Evolutionary conservation across 2,797 vertebrate genomes (phyloP).

Genomic region (Melanogrammus aeglefinus): DNA sequence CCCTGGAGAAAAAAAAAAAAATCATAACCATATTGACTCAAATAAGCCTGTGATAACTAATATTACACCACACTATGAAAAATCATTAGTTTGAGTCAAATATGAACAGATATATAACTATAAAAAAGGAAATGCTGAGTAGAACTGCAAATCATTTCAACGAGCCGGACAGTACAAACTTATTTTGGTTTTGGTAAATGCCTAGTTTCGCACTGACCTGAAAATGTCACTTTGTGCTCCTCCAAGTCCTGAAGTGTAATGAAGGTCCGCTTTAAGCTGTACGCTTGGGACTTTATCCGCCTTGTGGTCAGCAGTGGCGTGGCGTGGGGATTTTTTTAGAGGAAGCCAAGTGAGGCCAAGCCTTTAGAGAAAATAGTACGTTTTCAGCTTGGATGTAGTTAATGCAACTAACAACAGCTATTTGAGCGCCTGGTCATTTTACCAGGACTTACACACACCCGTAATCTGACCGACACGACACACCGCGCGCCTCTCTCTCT

Average conservation of each 20-base stretch:
- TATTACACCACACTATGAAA: slow-evolving; percentile 15
- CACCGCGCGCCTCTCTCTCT: too few species aligned
- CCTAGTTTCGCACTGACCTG: slow-evolving; percentile 16
- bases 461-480: too few species aligned
- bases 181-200: slow-evolving; percentile 18
- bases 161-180: slow-evolving; percentile 22
- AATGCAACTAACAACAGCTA: too few species aligned
- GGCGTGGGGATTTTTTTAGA: too few species aligned
- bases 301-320: slow-evolving; percentile 21
- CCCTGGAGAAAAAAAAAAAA: slow-evolving; percentile 10
- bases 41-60: slow-evolving; percentile 9
- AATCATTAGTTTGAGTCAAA: background rate
- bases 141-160: slow-evolving; percentile 9
- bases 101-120: background rate
- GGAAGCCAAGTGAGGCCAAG: too few species aligned
- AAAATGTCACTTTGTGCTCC: slow-evolving; percentile 26
- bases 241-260: slow-evolving; percentile 19
- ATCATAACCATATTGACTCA: slow-evolving; percentile 10
- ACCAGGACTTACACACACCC: too few species aligned
- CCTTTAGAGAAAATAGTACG: too few species aligned
- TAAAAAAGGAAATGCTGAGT: slow-evolving; percentile 10
- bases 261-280: slow-evolving; percentile 15
- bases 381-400: too few species aligned
- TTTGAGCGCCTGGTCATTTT: too few species aligned
- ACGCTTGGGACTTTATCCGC: slow-evolving; percentile 17